Evolutionary conservation across 92 coral and sea anemone species (phyloP).

Genomic region (Porites divaricata): DNA sequence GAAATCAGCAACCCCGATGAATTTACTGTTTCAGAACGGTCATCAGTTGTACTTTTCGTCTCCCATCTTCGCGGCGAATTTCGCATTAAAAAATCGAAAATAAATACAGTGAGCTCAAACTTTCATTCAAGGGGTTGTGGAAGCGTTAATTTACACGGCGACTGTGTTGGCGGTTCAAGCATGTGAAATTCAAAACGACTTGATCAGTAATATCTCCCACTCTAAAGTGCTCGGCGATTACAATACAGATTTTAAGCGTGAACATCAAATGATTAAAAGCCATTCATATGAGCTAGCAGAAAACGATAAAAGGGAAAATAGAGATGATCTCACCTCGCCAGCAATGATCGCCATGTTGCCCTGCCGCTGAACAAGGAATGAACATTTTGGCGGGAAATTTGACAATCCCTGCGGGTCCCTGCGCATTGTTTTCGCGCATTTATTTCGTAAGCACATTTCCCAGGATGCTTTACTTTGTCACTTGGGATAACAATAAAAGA

Average conservation of each 20-base stretch:
- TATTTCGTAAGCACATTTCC: neutral
- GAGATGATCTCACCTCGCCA: neutral
- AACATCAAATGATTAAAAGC: neutral
- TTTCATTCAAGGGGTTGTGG: neutral
- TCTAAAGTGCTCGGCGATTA: neutral
- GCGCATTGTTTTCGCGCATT: neutral
- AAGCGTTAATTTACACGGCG: neutral
- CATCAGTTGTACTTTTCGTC: neutral
- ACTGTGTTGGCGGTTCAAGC: neutral
- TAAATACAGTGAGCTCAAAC: neutral
- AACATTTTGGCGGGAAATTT: slow-evolving; percentile 16
- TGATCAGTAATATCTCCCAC: neutral
- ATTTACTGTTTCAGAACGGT: neutral
- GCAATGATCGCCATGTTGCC: slow-evolving; percentile 14
- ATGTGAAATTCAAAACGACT: neutral
- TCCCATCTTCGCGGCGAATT: neutral
- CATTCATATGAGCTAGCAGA: neutral
- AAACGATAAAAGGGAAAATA: neutral
- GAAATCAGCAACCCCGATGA: neutral
- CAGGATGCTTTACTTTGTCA: neutral
- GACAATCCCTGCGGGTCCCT: neutral
- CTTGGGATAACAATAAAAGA: too few relatives aligned
- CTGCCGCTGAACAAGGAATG: neutral
- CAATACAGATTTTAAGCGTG: neutral
- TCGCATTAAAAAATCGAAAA: neutral